A percentile compares a stretch with the other conserved stretches of the same genome.
Evolutionary conservation across 2,797 vertebrate species (phyloP).

Genomic region (Euthynnus affinis): DNA sequence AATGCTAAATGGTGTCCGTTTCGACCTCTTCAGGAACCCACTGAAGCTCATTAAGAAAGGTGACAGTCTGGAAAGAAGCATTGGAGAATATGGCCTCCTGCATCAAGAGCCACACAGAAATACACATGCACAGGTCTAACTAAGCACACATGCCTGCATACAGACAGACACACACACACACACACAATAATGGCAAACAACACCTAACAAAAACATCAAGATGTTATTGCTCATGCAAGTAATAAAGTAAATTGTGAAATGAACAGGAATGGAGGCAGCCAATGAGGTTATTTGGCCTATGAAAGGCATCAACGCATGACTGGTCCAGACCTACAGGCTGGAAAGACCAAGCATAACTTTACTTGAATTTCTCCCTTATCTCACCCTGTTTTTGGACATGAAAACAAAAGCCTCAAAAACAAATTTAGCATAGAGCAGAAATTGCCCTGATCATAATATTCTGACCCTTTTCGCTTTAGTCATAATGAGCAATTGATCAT

Average conservation of each 20-base stretch:
- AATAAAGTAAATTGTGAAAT: constrained; percentile 74
- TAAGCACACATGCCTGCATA: background rate
- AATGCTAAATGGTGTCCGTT: constrained; percentile 65
- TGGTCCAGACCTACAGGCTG: constrained; percentile 60
- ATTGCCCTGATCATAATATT: constrained; percentile 65
- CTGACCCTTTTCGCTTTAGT: constrained; percentile 63
- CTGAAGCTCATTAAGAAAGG: constrained; percentile 63
- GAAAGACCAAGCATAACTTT: constrained; percentile 65
- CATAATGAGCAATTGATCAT: constrained; percentile 81
- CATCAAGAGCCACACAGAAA: constrained; percentile 16
- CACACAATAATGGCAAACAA: constrained; percentile 41
- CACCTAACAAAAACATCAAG: constrained; percentile 53
- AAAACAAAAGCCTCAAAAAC: constrained; percentile 37
- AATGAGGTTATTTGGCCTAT: constrained; percentile 72
- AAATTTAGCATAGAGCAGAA: constrained; percentile 58
- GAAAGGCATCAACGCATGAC: constrained; percentile 70
- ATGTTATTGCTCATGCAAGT: constrained; percentile 74
- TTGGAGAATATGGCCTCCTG: constrained; percentile 22
- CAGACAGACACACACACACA: constrained; percentile 7
- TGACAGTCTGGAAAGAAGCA: constrained; percentile 56
- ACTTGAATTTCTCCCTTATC: constrained; percentile 55
- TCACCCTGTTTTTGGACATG: constrained; percentile 43
- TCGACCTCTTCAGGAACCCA: constrained; percentile 55
- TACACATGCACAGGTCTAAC: background rate
- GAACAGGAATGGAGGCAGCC: constrained; percentile 70